Evolutionary conservation across 2,888 invertebrate genomes (phyloP), one percentile per base, ranked within the genome.

Genomic region (Salticus scenicus): DNA sequence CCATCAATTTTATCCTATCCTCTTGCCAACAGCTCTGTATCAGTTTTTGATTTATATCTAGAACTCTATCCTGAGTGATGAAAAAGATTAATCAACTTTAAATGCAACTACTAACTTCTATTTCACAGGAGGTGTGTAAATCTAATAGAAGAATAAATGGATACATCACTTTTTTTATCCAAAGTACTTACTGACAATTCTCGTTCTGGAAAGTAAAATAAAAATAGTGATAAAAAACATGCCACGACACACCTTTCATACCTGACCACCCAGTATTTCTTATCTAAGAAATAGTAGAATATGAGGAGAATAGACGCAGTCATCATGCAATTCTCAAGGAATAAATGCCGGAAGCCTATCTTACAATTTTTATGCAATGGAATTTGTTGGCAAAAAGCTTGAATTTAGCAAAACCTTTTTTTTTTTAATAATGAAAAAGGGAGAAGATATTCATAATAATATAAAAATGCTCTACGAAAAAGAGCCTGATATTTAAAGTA

Each of bases 31-130:
- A 47, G 42, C 17, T 47, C n/a, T 2, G 17, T 47, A 47, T 47
- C 17, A 17, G 17, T 12, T 47, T 47, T 47, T 17, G 1, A 7
- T 2, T 2, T 17, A 47, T 10, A 1, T 10, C 42, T 2, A 17
- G 42, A 47, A 17, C 10, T 17, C 17, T 47, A 47, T 47, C 17
- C 10, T 17, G 42, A 2, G 1, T 24, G 57, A n/a, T n/a, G n/a
- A n/a, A n/a, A n/a, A n/a, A 57, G 57, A 57, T 57, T 57, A 57
- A 57, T 57, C 57, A 57, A 24, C 24, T 57, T 57, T 57, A 24
- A 57, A 57, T 57, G 24, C 24, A 57, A 57, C 57, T 17, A 12
- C 24, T 24, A 24, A 57, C 14, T 57, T 57, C 17, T 20, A 57
- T 57, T 57, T 57, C 57, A 57, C 24, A 57, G 57, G 24, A 57